Evolutionary conservation across 2,797 vertebrate species (phyloP).

Genomic region (Megaceryle alcyon): DNA sequence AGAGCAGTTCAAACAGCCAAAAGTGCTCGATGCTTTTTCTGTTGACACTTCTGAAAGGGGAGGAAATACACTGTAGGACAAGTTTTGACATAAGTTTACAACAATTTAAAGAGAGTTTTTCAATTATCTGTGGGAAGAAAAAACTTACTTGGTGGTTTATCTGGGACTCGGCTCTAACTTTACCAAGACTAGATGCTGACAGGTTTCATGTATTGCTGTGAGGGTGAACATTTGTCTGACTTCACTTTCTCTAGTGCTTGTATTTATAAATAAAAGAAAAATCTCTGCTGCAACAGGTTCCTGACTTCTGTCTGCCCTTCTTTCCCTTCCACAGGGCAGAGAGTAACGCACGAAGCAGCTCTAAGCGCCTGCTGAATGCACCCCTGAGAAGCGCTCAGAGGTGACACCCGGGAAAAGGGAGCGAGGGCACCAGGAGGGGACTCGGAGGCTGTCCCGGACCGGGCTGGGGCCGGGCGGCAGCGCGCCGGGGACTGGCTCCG

Average conservation of each 20-base stretch:
- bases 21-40: neutral
- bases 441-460: neutral
- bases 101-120: neutral
- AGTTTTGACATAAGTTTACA: neutral
- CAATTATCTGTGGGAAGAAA: neutral
- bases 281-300: neutral
- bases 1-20: neutral
- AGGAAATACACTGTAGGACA: neutral
- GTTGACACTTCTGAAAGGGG: neutral
- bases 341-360: fast-evolving
- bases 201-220: neutral
- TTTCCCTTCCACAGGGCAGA: fast-evolving
- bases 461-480: neutral
- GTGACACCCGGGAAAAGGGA: fast-evolving
- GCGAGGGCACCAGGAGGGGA: neutral
- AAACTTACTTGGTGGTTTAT: neutral
- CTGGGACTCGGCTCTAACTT: neutral
- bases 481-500: no score
- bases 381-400: fast-evolving
- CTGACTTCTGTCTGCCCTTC: neutral
- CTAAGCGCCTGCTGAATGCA: fast-evolving
- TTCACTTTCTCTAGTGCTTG: neutral
- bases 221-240: neutral
- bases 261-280: neutral
- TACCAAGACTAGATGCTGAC: neutral